Percentiles rank a stretch among this genome's conserved stretches.
Evolutionary conservation across 2,797 vertebrate genomes (phyloP).

Genomic region (Megaceryle alcyon): DNA sequence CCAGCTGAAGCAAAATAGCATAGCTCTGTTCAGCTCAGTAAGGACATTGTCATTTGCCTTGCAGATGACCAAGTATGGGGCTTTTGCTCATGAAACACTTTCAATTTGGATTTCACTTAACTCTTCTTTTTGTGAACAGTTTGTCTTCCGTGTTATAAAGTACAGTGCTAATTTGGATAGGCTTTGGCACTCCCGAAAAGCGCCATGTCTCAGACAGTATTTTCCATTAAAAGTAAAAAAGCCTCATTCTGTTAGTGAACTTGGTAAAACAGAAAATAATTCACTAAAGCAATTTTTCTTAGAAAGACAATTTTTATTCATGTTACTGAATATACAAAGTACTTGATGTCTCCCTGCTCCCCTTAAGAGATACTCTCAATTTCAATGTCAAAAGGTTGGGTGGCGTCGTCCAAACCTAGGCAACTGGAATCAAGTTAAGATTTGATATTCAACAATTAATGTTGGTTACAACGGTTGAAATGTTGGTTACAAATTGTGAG

Average conservation of each 20-base stretch:
- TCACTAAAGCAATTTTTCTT: background rate
- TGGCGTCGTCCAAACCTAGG: background rate
- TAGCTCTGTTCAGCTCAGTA: background rate
- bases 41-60: background rate
- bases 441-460: background rate
- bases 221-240: background rate
- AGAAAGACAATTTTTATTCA: background rate
- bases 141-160: background rate
- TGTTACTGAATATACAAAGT: background rate
- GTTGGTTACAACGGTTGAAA: background rate
- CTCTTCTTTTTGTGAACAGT: background rate
- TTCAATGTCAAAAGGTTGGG: background rate
- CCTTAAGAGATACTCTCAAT: background rate
- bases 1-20: background rate
- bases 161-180: background rate
- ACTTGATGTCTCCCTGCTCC: background rate
- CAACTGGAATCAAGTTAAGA: background rate
- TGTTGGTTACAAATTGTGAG: background rate
- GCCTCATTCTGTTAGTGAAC: background rate
- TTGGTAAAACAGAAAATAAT: background rate
- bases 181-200: background rate
- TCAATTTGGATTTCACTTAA: background rate
- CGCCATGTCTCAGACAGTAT: background rate
- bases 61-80: fast-evolving
- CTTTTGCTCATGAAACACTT: background rate